Conservation (phyloP, 2,113 vertebrate genomes). For the Rattus norvegicus region GRCr8 NC_086019.1:137146501-137147000, state of each 20-base stretch:
- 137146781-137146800: neutral
- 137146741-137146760: neutral
- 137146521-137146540: neutral
- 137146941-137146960: conserved; percentile 83
- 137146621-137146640: neutral
- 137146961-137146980: conserved; percentile 86
- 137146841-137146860: conserved; percentile 36
- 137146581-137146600: neutral
- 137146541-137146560: neutral
- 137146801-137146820: neutral
- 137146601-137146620: neutral
- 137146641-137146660: neutral
- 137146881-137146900: conserved; percentile 78
- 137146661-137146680: neutral
- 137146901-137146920: conserved; percentile 84
- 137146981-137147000: conserved; percentile 86
- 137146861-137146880: neutral
- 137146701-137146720: neutral
- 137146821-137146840: neutral
- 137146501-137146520: neutral
- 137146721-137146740: fast-evolving
- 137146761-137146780: neutral
- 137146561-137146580: neutral
- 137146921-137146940: conserved; percentile 84
- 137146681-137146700: no score